phyloP scores from a whole-genome alignment of 2,888 invertebrate species.

The Ophraella communa region DNA sequence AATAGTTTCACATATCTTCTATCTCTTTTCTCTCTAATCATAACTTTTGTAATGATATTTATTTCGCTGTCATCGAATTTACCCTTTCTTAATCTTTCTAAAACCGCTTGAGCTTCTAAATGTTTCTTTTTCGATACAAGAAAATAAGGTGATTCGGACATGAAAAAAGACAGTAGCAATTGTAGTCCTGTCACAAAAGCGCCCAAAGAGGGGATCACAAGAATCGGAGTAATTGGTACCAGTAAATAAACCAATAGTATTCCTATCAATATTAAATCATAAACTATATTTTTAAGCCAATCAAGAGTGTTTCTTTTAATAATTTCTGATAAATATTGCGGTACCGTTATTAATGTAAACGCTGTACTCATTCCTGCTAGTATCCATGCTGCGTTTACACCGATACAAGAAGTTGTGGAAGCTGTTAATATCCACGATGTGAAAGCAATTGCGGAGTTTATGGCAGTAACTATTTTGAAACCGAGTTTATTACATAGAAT shows the following conservation, averaged over 20 bases:
- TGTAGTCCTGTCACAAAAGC: background rate
- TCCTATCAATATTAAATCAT: conserved; percentile 3
- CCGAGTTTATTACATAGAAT: background rate
- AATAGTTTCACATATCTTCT: conserved; percentile 2
- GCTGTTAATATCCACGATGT: conserved; percentile 12
- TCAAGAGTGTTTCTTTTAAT: background rate
- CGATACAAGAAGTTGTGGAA: background rate
- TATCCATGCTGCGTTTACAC: conserved; percentile 1
- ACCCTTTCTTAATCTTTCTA: background rate
- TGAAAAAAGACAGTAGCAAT: conserved; percentile 3
- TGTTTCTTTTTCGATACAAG: background rate
- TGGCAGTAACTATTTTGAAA: background rate
- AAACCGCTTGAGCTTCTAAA: background rate
- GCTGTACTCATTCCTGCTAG: conserved; percentile 7
- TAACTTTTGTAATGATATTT: background rate
- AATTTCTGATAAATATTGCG: conserved; percentile 10
- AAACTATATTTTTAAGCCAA: background rate
- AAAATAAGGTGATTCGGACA: conserved; percentile 11
- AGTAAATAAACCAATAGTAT: background rate
- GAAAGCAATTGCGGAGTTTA: background rate
- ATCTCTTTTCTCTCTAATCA: background rate
- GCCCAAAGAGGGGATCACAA: background rate
- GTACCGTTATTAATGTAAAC: background rate
- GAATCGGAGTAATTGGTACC: background rate
- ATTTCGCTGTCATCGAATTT: background rate